Base-by-base conservation (phyloP, 2,888 invertebrate genomes). In the Ryuthela nishihirai region DNA sequence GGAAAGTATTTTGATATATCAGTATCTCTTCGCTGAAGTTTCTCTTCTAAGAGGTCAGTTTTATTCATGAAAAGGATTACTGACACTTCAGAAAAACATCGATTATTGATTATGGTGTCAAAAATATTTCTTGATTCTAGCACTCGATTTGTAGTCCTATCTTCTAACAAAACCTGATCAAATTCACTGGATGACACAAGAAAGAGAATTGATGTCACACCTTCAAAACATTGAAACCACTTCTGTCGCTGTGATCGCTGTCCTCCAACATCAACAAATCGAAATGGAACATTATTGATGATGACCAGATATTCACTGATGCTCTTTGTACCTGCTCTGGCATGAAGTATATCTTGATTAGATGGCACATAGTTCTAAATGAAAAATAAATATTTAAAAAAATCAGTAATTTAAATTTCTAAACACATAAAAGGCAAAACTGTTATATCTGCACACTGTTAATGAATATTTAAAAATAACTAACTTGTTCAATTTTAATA, bases 171-270 rank as follows among this genome's bases (percentile, higher is more conserved):
- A 17, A 64, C 61, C 36, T 98, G 97, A 78, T 99, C 98, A 77
- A 92, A 98, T 78, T 98, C 98, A 42, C 93, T 94, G 43, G 93
- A 92, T 4, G 97, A 95, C 12, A 95, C 97, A 67, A 99, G 83
- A 78, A 98, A 99, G 69, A 98, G 80, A 76, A 98, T 97, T 53
- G 95, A 94, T 39, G 97, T 98, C 59, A 97, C 93, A 34, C 89
- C 90, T 72, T 95, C 92, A 77, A 98, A 98, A 77, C 97, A 98
- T 78, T 90, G 92, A 72, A 93, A 92, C 98, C 98, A 99, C 75
- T 98, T 98, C 78, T 94, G 94, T 69, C 98, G 82, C 76, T 98
- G 98, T 64, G 97, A 95, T 73, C 98, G 78, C 77, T 99, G 98
- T 15, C 98, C 98, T 42, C 98, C 93, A 50, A 93, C 93, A 76